Conservation (phyloP, 2,113 vertebrate genomes). For the Reinhardtius hippoglossoides region DNA sequence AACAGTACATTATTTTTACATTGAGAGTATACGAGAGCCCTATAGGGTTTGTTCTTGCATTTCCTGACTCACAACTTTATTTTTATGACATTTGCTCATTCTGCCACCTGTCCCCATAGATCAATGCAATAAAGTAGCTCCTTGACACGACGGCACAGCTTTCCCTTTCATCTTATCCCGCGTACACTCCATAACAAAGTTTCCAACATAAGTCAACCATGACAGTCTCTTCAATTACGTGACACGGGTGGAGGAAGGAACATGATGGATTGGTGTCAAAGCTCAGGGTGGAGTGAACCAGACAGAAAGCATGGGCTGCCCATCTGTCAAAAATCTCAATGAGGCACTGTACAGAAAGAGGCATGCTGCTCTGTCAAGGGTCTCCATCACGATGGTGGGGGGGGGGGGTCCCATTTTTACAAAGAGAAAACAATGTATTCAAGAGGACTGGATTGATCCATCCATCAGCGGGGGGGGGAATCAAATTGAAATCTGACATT, state of each 20-base stretch:
- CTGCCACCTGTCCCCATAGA: conserved; percentile 56
- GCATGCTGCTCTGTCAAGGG: conserved; percentile 30
- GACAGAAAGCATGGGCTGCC: conserved; percentile 38
- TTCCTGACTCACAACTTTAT: conserved; percentile 34
- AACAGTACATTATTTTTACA: conserved; percentile 52
- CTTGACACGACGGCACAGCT: conserved; percentile 31
- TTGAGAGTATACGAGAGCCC: conserved; percentile 16
- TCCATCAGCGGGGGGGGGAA: conserved; percentile 70
- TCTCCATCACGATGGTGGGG: conserved; percentile 46
- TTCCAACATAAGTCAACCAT: conserved; percentile 68
- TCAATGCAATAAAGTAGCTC: conserved; percentile 59
- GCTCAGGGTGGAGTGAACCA: conserved; percentile 47
- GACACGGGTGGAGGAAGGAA: conserved; percentile 61
- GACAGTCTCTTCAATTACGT: conserved; percentile 73
- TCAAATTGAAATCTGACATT: conserved; percentile 83
- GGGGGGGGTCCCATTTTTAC: conserved; percentile 49
- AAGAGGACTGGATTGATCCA: conserved; percentile 66
- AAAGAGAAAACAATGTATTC: conserved; percentile 63
- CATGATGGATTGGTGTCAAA: conserved; percentile 67
- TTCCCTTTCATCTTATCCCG: conserved; percentile 57
- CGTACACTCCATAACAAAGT: conserved; percentile 61
- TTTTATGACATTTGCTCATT: conserved; percentile 44
- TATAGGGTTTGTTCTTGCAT: conserved; percentile 10
- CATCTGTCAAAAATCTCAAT: conserved; percentile 73
- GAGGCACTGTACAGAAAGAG: conserved; percentile 50